Evolutionary conservation across 2,888 invertebrate species (phyloP), one percentile per base, ranked within the genome.

Genomic region (Caenorhabditis sulstoni): DNA sequence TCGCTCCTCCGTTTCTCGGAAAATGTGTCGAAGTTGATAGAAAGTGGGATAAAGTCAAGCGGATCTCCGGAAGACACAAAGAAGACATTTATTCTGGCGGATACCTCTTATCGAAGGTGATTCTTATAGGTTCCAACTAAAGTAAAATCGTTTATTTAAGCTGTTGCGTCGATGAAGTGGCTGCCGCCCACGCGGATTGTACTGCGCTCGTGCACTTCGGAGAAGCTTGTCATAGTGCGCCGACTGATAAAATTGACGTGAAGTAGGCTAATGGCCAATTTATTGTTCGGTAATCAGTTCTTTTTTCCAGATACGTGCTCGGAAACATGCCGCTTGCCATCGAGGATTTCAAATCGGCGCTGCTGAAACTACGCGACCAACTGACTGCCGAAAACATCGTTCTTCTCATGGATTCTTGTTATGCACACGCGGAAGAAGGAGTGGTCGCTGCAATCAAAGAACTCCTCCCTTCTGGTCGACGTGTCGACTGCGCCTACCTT

Each of bases 121-220:
- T 58, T 45, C 66, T 50, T 44, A 41, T 45, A 12, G 29, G 5
- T 8, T 22, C 8, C 49, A 41, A 35, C 39, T 37, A 37, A 20
- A 37, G 1, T 8, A 1, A 57, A 49, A 76, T 91, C 5, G 12
- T 22, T 12, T 20, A 92, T 83, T 89, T 53, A 91, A 95, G 95
- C 91, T 96, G 96, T 91, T 96, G 96, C 90, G 93, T 95, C 2
- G 96, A 96, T 91, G 94, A 94, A 87, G 94, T 96, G 39, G 94
- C 96, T 1, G 95, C 96, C 0, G 94, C 94, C 90, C 97, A 97
- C 91, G 93, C 95, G 7, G 92, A 93, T 70, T 94, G 94, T 0
- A 95, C 97, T 91, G 94, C 94, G 37, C 92, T 97, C 1, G 93
- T 98, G 66, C 97, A 98, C 91, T 97, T 95, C 91, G 97, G 97